phyloP scores from a whole-genome alignment of 2,113 vertebrate genomes.

The Numenius arquata region DNA sequence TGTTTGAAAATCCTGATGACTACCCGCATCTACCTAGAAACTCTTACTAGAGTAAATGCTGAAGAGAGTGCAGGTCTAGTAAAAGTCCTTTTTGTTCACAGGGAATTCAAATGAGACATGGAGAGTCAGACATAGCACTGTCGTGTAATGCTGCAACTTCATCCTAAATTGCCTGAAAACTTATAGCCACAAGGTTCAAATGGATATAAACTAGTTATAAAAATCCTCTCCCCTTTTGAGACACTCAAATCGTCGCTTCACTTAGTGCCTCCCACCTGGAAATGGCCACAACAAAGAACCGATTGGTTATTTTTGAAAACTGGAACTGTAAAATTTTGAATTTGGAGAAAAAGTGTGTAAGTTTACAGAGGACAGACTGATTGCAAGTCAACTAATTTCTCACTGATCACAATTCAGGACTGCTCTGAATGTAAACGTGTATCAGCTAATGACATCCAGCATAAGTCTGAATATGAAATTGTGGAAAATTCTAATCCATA shows the following conservation, averaged over 20 bases:
- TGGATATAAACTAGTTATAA: not conserved
- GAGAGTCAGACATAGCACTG: not conserved
- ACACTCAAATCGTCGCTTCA: not conserved
- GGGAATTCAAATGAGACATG: not conserved
- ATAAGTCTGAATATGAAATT: not conserved
- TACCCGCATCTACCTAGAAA: not conserved
- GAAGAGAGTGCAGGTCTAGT: not conserved
- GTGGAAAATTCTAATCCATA: not conserved
- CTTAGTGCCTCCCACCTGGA: not conserved
- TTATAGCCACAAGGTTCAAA: not conserved
- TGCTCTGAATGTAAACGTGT: not conserved
- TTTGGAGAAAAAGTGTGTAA: fast-evolving
- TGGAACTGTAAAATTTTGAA: not conserved
- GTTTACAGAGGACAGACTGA: not conserved
- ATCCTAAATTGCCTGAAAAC: not conserved
- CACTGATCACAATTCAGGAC: not conserved
- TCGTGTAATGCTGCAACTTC: not conserved
- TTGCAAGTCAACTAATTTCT: not conserved
- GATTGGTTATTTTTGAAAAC: not conserved
- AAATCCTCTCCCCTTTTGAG: not conserved
- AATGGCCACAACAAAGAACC: not conserved
- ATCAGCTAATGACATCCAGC: not conserved
- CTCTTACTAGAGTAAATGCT: not conserved
- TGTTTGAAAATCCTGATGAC: not conserved
- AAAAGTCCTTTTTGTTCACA: not conserved